Evolutionary conservation across 2,888 invertebrate species (phyloP).

Genomic region (Eretmocerus hayati): DNA sequence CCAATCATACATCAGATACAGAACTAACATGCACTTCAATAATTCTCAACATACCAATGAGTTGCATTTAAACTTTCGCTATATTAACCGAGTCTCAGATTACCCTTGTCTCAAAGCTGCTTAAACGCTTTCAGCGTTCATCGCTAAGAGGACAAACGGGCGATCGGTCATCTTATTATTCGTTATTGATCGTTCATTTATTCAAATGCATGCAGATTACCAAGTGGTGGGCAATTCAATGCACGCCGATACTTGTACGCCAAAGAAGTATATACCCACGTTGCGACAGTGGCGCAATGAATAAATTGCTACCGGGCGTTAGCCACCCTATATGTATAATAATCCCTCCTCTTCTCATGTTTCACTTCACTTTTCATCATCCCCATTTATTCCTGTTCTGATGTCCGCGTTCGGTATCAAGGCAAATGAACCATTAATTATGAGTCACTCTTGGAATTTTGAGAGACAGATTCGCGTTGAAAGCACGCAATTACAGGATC

Average conservation of each 20-base stretch:
- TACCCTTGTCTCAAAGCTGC: no score
- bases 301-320: constrained; percentile 47
- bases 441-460: background rate
- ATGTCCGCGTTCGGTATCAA: background rate
- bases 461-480: constrained; percentile 16
- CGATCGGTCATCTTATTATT: constrained; percentile 44
- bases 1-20: no score
- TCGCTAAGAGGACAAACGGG: constrained; percentile 44
- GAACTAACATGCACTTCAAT: no score
- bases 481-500: constrained; percentile 23
- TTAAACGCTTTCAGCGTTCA: constrained; percentile 19
- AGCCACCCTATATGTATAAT: constrained; percentile 35
- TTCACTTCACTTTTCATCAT: constrained; percentile 1
- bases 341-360: constrained; percentile 5
- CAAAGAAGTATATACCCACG: no score
- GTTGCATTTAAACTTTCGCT: no score
- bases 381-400: background rate
- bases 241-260: constrained; percentile 24
- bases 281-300: constrained; percentile 41
- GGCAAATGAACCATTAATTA: constrained; percentile 18
- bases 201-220: constrained; percentile 48
- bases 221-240: constrained; percentile 42
- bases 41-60: no score
- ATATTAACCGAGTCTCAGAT: no score
- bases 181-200: constrained; percentile 48